Evolutionary conservation across 2,113 vertebrate species (phyloP).

Genomic region (Apus apus): DNA sequence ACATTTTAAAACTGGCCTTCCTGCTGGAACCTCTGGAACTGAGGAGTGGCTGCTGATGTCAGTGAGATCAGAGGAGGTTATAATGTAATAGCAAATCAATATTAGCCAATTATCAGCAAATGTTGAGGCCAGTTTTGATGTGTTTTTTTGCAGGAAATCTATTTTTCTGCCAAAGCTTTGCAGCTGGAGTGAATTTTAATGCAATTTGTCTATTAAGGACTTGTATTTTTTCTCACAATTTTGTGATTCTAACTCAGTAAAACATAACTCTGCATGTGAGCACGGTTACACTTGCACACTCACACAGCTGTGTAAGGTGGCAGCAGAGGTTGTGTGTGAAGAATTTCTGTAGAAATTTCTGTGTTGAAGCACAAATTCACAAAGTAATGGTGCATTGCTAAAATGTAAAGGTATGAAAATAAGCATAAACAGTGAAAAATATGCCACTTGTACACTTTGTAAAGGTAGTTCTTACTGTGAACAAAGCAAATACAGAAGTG

Average conservation of each 20-base stretch:
- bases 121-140: slow-evolving; percentile 32
- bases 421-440: neutral
- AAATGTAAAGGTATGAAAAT: neutral
- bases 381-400: neutral
- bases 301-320: neutral
- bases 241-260: neutral
- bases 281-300: neutral
- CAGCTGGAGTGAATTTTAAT: slow-evolving; percentile 31
- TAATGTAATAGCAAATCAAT: slow-evolving; percentile 60
- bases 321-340: neutral
- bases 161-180: slow-evolving; percentile 24
- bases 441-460: neutral
- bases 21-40: slow-evolving; percentile 29
- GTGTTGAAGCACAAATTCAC: neutral
- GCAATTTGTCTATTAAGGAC: neutral
- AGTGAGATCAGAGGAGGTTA: slow-evolving; percentile 41
- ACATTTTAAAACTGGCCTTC: slow-evolving; percentile 28
- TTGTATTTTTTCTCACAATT: neutral
- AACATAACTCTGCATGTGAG: neutral
- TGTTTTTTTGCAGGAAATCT: slow-evolving; percentile 17
- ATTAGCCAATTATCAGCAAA: slow-evolving; percentile 60
- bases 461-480: neutral
- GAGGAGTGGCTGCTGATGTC: slow-evolving; percentile 25
- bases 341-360: neutral
- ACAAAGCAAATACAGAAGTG: neutral